Evolutionary conservation across 1,140 invertebrate genomes (phyloP), one percentile per base, ranked within the genome.

Genomic region (Homarus americanus): DNA sequence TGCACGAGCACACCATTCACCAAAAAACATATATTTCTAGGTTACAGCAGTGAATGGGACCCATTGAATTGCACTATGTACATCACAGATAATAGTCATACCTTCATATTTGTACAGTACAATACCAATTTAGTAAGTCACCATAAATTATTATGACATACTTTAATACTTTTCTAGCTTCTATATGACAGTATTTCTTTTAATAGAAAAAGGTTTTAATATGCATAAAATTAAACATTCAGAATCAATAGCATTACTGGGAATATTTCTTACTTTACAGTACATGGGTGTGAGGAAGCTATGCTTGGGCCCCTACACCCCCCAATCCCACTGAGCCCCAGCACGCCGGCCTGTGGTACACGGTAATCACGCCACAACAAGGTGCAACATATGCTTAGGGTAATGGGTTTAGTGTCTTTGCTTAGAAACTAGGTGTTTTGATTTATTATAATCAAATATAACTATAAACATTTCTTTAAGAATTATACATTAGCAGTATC

Each of bases 401-500:
- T 83, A 83, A 83, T 83, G 82, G 82, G 53, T 83, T 83, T 83
- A 83, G 82, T 83, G 83, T 73, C 83, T 73, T 86, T 76, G 69
- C 83, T 86, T 76, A 86, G 85, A 78, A 79, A 79, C 85, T 58
- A 79, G 85, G 85, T 79, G 69, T 75, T 85, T 85, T 73, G 69
- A 85, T 76, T 85, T 73, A 85, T 75, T 76, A 76, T 85, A 87
- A 87, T 87, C 84, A 87, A 87, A 87, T 87, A 87, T 87, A 87
- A 53, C 84, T 87, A 87, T 87, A 87, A 87, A 87, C 84, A 76
- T 87, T 87, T 87, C 84, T 87, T 78, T 40, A 63, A 87, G 84
- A 87, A 87, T 87, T 87, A 88, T 82, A 82, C 86, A 88, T 69
- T 82, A 82, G 76, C 86, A 88, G 58, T 87, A 87, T 88, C 86